Conservation (phyloP, 2,888 invertebrate species). For the Eilema sororculum region DNA sequence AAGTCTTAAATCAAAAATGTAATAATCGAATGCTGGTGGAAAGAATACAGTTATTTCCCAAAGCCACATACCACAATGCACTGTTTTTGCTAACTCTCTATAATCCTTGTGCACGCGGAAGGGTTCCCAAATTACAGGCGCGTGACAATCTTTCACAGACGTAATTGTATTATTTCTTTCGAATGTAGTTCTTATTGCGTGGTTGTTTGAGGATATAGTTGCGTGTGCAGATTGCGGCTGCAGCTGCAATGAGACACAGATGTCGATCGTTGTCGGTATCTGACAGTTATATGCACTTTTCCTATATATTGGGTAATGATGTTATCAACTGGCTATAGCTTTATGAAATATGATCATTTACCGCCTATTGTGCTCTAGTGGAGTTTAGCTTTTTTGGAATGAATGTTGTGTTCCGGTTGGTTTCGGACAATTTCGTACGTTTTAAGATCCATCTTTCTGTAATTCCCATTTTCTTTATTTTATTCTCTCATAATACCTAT, state of each 20-base stretch:
- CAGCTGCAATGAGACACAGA: slow-evolving; percentile 57
- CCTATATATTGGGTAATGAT: slow-evolving; percentile 53
- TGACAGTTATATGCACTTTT: slow-evolving; percentile 60
- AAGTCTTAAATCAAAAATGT: slow-evolving; percentile 26
- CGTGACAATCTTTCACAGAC: no score
- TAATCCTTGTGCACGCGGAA: slow-evolving; percentile 76
- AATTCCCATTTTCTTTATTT: no score
- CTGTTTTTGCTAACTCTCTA: slow-evolving; percentile 29
- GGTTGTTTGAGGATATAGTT: slow-evolving; percentile 15
- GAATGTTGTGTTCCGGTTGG: no score
- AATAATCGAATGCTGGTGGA: slow-evolving; percentile 38
- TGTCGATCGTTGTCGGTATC: slow-evolving; percentile 48
- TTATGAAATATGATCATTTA: not conserved
- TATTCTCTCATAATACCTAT: no score
- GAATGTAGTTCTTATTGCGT: not conserved
- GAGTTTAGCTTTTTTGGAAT: no score
- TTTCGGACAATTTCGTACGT: no score
- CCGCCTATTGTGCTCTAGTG: no score
- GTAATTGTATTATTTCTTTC: slow-evolving; percentile 25
- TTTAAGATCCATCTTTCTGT: no score
- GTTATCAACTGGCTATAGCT: not conserved
- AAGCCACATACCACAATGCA: no score
- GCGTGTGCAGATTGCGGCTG: slow-evolving; percentile 5
- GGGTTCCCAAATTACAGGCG: slow-evolving; percentile 68
- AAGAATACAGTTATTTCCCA: slow-evolving; percentile 51